Evolutionary conservation across 2,888 invertebrate species (phyloP).

Genomic region (Drosophila subquinaria): DNA sequence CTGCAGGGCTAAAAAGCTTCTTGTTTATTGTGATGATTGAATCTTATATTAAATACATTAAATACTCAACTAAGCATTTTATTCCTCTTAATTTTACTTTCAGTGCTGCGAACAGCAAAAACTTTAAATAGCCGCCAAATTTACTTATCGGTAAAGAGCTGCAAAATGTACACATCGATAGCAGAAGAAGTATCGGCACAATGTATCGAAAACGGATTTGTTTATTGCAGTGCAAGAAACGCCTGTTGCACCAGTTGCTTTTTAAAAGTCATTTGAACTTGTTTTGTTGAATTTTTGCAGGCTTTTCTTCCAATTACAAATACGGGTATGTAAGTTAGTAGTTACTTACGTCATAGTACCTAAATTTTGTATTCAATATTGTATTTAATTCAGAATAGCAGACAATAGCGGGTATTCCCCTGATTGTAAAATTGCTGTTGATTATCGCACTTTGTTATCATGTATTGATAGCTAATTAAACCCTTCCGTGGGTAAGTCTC

Average conservation of each 20-base stretch:
- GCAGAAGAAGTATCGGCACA: not conserved
- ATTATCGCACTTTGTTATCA: too few relatives aligned
- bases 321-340: not conserved
- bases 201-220: not conserved
- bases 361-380: not conserved
- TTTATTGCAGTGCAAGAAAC: not conserved
- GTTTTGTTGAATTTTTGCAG: not conserved
- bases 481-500: too few relatives aligned
- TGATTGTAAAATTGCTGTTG: too few relatives aligned
- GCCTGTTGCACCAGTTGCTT: not conserved
- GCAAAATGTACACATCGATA: not conserved
- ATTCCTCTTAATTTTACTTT: too few relatives aligned
- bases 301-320: not conserved
- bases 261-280: too few relatives aligned
- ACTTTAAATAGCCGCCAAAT: not conserved
- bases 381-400: too few relatives aligned
- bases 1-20: constrained; percentile 76
- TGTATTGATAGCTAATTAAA: too few relatives aligned
- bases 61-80: not conserved
- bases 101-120: not conserved
- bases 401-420: too few relatives aligned
- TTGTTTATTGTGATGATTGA: not conserved
- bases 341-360: not conserved
- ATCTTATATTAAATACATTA: constrained; percentile 2
- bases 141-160: not conserved